A percentile compares a stretch with the other conserved stretches of the same genome.
Conservation (phyloP, 2,888 invertebrate species). For the Dryobotodes eremita region DNA sequence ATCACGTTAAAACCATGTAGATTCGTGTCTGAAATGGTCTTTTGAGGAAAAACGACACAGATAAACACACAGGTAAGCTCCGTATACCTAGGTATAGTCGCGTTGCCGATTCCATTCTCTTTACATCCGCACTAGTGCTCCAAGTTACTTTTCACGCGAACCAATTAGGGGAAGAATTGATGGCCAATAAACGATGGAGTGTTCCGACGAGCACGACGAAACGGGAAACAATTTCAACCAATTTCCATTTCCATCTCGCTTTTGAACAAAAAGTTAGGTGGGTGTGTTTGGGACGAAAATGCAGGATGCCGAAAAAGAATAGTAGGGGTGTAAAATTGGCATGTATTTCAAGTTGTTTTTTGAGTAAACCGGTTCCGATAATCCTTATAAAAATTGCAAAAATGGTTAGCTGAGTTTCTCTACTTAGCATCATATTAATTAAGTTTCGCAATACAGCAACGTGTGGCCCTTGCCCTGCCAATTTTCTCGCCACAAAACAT, state of each 20-base stretch:
- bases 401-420: too few species aligned
- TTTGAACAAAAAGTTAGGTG: slow-evolving; percentile 65
- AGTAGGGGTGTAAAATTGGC: slow-evolving; percentile 10
- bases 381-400: too few species aligned
- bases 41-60: too few species aligned
- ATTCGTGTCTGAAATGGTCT: too few species aligned
- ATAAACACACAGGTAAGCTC: too few species aligned
- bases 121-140: slow-evolving; percentile 53
- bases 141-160: slow-evolving; percentile 75
- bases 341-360: slow-evolving; percentile 11
- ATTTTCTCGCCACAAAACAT: too few species aligned
- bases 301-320: slow-evolving; percentile 18
- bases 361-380: not conserved
- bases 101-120: slow-evolving; percentile 50
- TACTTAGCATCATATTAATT: too few species aligned
- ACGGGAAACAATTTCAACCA: slow-evolving; percentile 74
- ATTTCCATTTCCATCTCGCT: slow-evolving; percentile 69
- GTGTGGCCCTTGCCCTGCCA: too few species aligned
- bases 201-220: slow-evolving; percentile 69
- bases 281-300: slow-evolving; percentile 48
- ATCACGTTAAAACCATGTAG: too few species aligned
- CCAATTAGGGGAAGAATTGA: slow-evolving; percentile 84
- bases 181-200: slow-evolving; percentile 78
- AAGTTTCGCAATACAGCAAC: too few species aligned
- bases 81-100: too few species aligned